These are phyloP conservation scores for Dreissena polymorpha DNA, from an alignment of 1,140 invertebrate species.

Conservation along the genomic window DNA sequence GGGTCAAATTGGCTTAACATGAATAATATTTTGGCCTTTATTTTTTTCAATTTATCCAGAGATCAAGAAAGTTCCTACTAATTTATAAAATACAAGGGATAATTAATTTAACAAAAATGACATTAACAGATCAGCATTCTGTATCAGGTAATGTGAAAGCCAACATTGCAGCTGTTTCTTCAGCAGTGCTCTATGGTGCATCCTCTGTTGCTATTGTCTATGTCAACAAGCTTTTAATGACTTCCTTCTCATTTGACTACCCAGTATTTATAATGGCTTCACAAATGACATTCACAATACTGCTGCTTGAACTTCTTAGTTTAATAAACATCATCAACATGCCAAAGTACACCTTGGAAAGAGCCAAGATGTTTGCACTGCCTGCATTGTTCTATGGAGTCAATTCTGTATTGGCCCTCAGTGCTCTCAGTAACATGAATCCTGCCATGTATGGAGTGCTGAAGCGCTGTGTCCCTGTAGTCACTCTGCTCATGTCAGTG, in stretches of 20 bases:
- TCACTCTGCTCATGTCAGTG: conserved; percentile 79
- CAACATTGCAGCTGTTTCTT: conserved; percentile 64
- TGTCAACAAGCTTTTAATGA: conserved; percentile 80
- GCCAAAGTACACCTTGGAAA: conserved; percentile 74
- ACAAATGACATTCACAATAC: conserved; percentile 79
- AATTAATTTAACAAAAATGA: too few species aligned
- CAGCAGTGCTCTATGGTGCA: conserved; percentile 80
- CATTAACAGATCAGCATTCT: too few species aligned
- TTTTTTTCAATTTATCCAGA: too few species aligned
- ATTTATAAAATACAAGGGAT: too few species aligned
- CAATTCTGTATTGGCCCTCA: conserved; percentile 79
- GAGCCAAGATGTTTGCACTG: conserved; percentile 76
- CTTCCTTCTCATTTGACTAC: conserved; percentile 79
- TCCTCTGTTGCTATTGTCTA: conserved; percentile 81
- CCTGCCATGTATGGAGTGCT: conserved; percentile 82
- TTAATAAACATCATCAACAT: conserved; percentile 72
- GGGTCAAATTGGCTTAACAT: too few species aligned
- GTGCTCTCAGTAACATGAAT: conserved; percentile 81
- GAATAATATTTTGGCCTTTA: too few species aligned
- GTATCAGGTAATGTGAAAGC: conserved; percentile 30
- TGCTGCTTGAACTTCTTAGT: conserved; percentile 72
- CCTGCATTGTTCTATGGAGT: conserved; percentile 80
- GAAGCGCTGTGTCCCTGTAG: conserved; percentile 81
- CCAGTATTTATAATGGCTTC: conserved; percentile 80
- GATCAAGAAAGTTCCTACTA: too few species aligned